Evolutionary conservation across 2,797 vertebrate genomes (phyloP), one percentile per base, ranked within the genome.

Genomic region (Hypotaenidia philippensis): DNA sequence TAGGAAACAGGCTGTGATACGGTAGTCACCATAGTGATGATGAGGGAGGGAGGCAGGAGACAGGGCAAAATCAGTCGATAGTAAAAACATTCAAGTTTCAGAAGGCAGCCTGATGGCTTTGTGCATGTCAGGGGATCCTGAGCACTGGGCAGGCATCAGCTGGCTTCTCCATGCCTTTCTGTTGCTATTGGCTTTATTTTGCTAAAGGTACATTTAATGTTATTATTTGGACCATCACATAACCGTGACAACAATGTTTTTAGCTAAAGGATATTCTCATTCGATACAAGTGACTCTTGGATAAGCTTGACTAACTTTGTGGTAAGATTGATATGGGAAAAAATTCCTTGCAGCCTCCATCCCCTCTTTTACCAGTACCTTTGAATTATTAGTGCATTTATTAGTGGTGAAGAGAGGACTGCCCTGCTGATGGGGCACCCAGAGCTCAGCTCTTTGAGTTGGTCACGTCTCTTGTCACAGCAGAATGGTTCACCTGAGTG

Each of bases 21-120:
- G 1, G 80, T 90, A 95, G 92, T 96, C 95, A 89, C 96, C 94
- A 96, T 92, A 97, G 94, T 41, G 92, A 96, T 90, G 78, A 83
- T 3, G 19, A 87, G 83, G 47, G 60, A 89, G 75, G 65, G 63
- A 84, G 84, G 36, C 36, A 92, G 83, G 50, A 93, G 36, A 64
- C 75, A 87, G 68, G 83, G 76, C 20, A 74, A 83, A 91, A 64
- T 55, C 83, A 60, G 77, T 87, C 31, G 2, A 71, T 47, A 92
- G 78, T 57, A 61, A 87, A 93, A 90, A 86, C 20, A 63, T 56
- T 66, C 70, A 36, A 60, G 80, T 74, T 84, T 97, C 91, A 72
- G 84, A 92, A 87, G 74, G 56, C 83, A 87, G 59, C 10, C 32
- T 82, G 31, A 40, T 90, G 63, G n/a, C 41, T 88, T 86, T 83